Evolutionary conservation across 2,113 vertebrate genomes (phyloP).

Genomic region (Callaeas wilsoni): DNA sequence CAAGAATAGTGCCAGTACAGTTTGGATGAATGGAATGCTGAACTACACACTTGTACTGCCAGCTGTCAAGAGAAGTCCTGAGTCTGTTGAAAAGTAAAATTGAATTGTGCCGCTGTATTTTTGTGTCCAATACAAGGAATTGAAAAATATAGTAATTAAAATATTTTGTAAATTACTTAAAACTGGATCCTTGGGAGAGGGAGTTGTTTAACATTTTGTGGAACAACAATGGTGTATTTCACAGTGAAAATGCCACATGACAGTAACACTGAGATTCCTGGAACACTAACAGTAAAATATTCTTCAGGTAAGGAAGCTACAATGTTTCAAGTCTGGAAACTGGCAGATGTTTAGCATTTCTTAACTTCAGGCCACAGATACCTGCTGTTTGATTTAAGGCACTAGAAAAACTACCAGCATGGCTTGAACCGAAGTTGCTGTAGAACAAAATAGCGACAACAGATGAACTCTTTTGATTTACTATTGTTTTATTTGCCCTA

Average conservation of each 20-base stretch:
- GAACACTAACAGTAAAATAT: not conserved
- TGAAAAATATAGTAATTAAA: not conserved
- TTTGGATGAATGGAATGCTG: not conserved
- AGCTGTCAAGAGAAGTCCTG: not conserved
- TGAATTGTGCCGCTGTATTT: not conserved
- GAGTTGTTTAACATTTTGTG: not conserved
- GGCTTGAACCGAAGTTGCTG: slow-evolving; percentile 41
- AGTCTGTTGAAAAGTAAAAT: not conserved
- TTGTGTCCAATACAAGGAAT: not conserved
- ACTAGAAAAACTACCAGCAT: slow-evolving; percentile 47
- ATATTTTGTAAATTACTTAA: not conserved
- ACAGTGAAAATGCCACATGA: not conserved
- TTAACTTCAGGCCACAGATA: slow-evolving; percentile 41
- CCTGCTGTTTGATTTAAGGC: slow-evolving; percentile 70
- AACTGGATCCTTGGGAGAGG: not conserved
- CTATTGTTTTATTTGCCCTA: slow-evolving; percentile 34
- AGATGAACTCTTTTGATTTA: slow-evolving; percentile 22
- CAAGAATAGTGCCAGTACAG: not conserved
- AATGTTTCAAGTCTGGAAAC: slow-evolving; percentile 44
- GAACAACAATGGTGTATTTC: not conserved
- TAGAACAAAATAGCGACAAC: slow-evolving; percentile 45
- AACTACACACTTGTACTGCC: not conserved
- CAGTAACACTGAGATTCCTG: not conserved
- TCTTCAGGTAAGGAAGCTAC: not conserved
- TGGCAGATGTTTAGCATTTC: slow-evolving; percentile 56